Percentiles rank a stretch among this genome's conserved stretches.
These are phyloP conservation scores for Zosterops japonicus DNA, from an alignment of 2,113 vertebrate genomes.

Conservation along the genomic window DNA sequence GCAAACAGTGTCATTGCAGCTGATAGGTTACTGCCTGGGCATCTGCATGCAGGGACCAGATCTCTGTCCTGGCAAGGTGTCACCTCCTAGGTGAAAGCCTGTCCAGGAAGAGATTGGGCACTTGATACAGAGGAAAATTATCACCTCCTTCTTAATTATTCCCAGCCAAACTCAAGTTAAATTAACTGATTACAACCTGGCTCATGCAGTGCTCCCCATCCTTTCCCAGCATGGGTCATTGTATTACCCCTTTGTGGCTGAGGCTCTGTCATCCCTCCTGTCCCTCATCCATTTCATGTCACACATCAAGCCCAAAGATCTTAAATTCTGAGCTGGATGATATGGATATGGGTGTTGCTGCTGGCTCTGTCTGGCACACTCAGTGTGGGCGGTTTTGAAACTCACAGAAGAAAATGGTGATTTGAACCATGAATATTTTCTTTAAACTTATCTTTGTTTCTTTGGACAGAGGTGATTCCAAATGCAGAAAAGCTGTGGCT, in stretches of 20 bases:
- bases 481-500: background rate
- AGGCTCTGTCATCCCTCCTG: background rate
- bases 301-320: background rate
- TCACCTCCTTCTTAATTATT: constrained; percentile 39
- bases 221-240: background rate
- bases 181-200: constrained; percentile 26
- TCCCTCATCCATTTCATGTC: background rate
- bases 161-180: background rate
- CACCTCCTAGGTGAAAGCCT: constrained; percentile 9
- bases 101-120: constrained; percentile 29
- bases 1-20: constrained; percentile 3
- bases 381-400: background rate
- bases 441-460: background rate
- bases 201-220: background rate
- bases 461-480: background rate
- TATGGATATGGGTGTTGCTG: fast-evolving
- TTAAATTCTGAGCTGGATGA: background rate
- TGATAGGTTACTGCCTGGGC: background rate
- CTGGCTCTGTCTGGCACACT: background rate
- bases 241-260: background rate
- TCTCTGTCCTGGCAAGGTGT: background rate
- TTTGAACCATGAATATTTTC: background rate
- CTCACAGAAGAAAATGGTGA: background rate
- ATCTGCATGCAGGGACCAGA: background rate
- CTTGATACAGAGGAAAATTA: constrained; percentile 29